These are phyloP conservation scores for Athene noctua DNA, from an alignment of 2,113 vertebrate species.

Conservation along the genomic window DNA sequence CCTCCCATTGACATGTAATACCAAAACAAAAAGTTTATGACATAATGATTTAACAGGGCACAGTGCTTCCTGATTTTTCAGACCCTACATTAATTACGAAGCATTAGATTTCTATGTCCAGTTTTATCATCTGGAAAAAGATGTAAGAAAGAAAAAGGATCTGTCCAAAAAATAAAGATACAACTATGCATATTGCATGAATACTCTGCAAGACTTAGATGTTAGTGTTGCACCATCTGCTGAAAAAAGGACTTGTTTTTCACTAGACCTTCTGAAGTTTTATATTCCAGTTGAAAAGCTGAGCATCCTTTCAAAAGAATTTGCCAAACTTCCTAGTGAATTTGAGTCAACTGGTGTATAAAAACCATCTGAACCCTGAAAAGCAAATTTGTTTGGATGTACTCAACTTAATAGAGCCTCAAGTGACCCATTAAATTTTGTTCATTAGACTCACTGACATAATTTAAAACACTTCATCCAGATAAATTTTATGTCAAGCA, in stretches of 20 bases:
- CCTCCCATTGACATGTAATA: neutral
- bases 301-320: neutral
- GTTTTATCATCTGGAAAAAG: neutral
- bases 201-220: neutral
- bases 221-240: too few relatives aligned
- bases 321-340: neutral
- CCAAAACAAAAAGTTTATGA: neutral
- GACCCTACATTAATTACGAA: neutral
- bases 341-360: neutral
- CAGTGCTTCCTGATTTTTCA: neutral
- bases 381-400: conserved; percentile 36
- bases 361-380: neutral
- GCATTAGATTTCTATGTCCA: neutral
- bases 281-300: neutral
- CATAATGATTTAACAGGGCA: neutral
- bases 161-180: neutral
- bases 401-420: neutral
- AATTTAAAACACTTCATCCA: conserved; percentile 43
- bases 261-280: neutral
- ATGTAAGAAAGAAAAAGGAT: neutral
- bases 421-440: conserved; percentile 37
- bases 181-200: fast-evolving
- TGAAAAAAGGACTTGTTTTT: neutral
- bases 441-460: conserved; percentile 32
- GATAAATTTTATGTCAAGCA: conserved; percentile 36